A percentile compares a stretch with the other conserved stretches of the same genome.
Evolutionary conservation across 2,888 invertebrate genomes (phyloP).

Genomic region (Dicranocentrus wangi): DNA sequence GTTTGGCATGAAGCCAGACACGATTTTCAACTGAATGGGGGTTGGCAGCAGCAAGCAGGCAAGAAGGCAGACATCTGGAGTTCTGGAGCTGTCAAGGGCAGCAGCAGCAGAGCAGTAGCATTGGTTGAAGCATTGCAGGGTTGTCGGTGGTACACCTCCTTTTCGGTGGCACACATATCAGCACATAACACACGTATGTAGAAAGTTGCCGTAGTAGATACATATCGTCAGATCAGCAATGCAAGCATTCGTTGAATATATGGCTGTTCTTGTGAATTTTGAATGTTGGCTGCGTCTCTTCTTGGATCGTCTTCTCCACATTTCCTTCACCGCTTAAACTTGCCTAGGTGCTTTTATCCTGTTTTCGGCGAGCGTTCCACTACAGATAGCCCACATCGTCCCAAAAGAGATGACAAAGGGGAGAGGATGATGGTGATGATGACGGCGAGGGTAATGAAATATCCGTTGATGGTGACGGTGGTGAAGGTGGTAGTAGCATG

Average conservation of each 20-base stretch:
- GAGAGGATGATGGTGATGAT: conserved; percentile 56
- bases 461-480: conserved; percentile 58
- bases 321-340: background rate
- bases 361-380: background rate
- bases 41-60: conserved; percentile 55
- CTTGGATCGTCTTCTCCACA: background rate
- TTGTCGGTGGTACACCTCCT: conserved; percentile 16
- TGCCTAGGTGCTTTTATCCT: conserved; percentile 1
- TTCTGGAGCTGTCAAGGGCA: conserved; percentile 66
- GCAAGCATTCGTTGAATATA: background rate
- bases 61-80: conserved; percentile 61
- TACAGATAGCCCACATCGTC: conserved; percentile 61
- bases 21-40: conserved; percentile 62
- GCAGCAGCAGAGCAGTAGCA: conserved; percentile 41
- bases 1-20: conserved; percentile 64
- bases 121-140: conserved; percentile 38
- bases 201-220: too few relatives aligned
- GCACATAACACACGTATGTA: conserved; percentile 9
- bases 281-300: background rate
- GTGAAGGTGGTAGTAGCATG: conserved; percentile 50
- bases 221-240: background rate
- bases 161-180: background rate
- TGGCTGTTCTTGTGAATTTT: background rate
- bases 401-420: conserved; percentile 61
- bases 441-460: conserved; percentile 58